Evolutionary conservation across 1,140 invertebrate genomes (phyloP), one percentile per base, ranked within the genome.

Genomic region (Portunus trituberculatus): DNA sequence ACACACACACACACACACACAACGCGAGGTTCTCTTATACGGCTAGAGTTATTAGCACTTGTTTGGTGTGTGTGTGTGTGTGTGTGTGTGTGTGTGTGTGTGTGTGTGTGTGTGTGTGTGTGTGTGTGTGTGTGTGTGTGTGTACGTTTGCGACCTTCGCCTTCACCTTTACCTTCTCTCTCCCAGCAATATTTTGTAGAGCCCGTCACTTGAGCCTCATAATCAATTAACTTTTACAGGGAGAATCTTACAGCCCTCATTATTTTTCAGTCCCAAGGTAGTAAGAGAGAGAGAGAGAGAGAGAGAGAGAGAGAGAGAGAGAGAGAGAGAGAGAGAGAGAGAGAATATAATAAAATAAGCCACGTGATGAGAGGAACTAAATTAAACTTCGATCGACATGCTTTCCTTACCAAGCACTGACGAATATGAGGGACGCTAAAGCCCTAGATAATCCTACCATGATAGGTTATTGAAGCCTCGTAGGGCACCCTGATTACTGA

Each of bases 1-100:
- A 59, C 52, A 59, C 52, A 59, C 16, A 46, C 88, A 90, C 4
- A 90, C 88, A 90, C 88, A 90, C 88, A 90, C 88, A 90, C 88
- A 82, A 82, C 76, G 76, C 16, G 28, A 82, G 8, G 1, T 82
- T 39, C 39, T 39, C 39, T 39, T 39, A 39, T 39, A 39, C 39
- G 6, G 39, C 39, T 39, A 39, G 39, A 39, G 39, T 39, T 39
- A 39, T 39, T 39, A n/a, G 39, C 25, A 28, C 39, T 39, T 39
- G 39, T 6, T 39, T 39, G 39, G 59, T 28, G 20, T 46, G 46
- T 29, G 16, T 29, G 91, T 59, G 16, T 59, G 52, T 59, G 52
- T 59, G 52, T 59, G 52, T 59, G 52, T 59, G 16, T 59, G 52
- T 59, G 16, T 59, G 52, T 59, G 52, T 59, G 52, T 59, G 16